Percentiles rank a stretch among this genome's conserved stretches.
Evolutionary conservation across 2,888 invertebrate genomes (phyloP).

Genomic region (Chrysotoxum bicinctum): DNA sequence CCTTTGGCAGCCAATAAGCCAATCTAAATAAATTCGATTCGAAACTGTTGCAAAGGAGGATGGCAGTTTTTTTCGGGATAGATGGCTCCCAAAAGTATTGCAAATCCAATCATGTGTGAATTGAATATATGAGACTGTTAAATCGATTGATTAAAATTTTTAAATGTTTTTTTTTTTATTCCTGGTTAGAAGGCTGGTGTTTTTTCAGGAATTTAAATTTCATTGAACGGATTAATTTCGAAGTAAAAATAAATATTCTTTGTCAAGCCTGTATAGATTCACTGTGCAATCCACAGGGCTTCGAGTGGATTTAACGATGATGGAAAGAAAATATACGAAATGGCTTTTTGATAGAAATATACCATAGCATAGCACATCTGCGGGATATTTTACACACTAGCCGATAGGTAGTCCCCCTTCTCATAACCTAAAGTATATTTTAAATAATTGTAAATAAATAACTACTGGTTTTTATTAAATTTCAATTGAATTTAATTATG

Average conservation of each 20-base stretch:
- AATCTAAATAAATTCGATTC: conserved; percentile 55
- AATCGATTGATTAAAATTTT: conserved; percentile 43
- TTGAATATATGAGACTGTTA: conserved; percentile 41
- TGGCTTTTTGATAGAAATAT: not conserved
- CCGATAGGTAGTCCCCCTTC: not conserved
- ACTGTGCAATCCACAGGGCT: not conserved
- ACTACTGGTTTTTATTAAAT: not conserved
- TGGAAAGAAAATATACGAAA: conserved; percentile 16
- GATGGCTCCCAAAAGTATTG: conserved; percentile 48
- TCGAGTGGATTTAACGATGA: not conserved
- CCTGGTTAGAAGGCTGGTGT: not conserved
- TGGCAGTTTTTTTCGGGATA: conserved; percentile 28
- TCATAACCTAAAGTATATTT: not conserved
- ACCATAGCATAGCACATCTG: not conserved
- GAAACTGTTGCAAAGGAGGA: not conserved
- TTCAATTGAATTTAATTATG: not conserved
- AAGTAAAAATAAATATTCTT: conserved; percentile 10
- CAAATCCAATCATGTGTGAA: conserved; percentile 56
- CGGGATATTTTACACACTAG: not conserved
- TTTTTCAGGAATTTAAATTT: not conserved
- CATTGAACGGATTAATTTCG: not conserved
- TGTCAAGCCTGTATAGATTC: not conserved
- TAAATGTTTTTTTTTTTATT: not conserved
- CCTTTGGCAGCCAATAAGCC: conserved; percentile 48
- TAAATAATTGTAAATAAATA: not conserved